Evolutionary conservation across 2,113 vertebrate genomes (phyloP), one percentile per base, ranked within the genome.

Genomic region (Illadopsis cleaveri): DNA sequence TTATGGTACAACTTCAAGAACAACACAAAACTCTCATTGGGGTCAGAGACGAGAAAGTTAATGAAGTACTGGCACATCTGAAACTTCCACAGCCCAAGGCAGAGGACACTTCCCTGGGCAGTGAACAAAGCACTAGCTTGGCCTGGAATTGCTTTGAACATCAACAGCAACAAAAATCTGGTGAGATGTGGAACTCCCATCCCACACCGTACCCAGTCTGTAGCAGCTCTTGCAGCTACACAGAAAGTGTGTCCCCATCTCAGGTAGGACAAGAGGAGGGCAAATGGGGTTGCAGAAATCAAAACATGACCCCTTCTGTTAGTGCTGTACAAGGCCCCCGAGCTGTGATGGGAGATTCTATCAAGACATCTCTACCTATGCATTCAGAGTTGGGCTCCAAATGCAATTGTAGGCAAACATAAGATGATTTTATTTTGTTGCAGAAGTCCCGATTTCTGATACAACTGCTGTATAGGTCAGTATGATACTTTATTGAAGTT

Each of bases 131-230:
- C 58, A 71, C 4, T 4, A 27, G 30, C 44, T 78, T 42, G 7
- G 33, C 20, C 45, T 76, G 83, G 21, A 77, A 57, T 13, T 14
- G 33, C 13, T 50, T 81, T 51, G 27, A n/a, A 25, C 31, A 9
- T 0, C 6, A 18, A 18, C 25, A 70, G 44, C 22, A 78, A 53
- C 47, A 84, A 68, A 75, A 6, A 0, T 1, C 30, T 23, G 60
- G 30, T 1, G 7, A 40, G 69, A n/a, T 1, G 3, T 17, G 45
- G 31, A 61, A 6, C 17, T 13, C 5, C 13, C 1, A 5, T 16
- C 40, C 58, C 48, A 24, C 0, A 7, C 38, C 0, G 0, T 5
- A 12, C 8, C 10, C 4, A 3, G 12, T 8, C 15, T 18, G 37
- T 2, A 57, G 65, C 65, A 66, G 28, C 58, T 69, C 57, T n/a